Conservation (phyloP, 1,140 invertebrate species). For the Caenorhabditis tropicalis region DNA sequence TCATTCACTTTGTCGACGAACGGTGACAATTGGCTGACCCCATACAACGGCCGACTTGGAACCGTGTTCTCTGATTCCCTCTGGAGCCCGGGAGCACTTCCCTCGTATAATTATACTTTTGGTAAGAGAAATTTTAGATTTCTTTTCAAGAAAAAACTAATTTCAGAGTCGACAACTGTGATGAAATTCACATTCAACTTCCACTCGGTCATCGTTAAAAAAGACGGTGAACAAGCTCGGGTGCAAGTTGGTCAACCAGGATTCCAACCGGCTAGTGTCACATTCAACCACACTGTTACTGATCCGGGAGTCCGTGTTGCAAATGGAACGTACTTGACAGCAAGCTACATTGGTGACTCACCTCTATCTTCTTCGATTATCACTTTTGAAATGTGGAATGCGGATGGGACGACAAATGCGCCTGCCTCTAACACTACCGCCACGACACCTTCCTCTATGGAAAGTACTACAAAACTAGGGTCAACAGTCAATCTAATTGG, state of each 20-base stretch:
- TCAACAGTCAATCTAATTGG: background rate
- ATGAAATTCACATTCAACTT: slow-evolving; percentile 10
- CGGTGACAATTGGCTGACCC: background rate
- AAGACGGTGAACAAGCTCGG: background rate
- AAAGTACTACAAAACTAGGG: background rate
- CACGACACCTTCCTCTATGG: background rate
- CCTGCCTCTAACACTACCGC: background rate
- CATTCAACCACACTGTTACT: background rate
- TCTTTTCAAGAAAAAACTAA: background rate
- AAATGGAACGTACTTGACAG: background rate
- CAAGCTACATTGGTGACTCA: background rate
- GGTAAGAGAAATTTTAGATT: background rate
- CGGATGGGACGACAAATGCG: background rate
- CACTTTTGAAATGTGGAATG: background rate
- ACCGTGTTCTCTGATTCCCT: background rate
- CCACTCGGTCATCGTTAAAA: background rate
- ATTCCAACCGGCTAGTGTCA: background rate
- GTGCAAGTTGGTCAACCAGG: background rate
- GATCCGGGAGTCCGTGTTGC: background rate
- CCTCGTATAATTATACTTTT: background rate
- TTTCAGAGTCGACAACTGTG: background rate
- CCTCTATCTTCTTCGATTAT: background rate
- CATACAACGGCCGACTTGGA: background rate
- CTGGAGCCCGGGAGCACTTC: background rate
- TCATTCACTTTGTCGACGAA: background rate